phyloP scores from a whole-genome alignment of 2,113 vertebrate species.

The Mastomys natalensis region DNA sequence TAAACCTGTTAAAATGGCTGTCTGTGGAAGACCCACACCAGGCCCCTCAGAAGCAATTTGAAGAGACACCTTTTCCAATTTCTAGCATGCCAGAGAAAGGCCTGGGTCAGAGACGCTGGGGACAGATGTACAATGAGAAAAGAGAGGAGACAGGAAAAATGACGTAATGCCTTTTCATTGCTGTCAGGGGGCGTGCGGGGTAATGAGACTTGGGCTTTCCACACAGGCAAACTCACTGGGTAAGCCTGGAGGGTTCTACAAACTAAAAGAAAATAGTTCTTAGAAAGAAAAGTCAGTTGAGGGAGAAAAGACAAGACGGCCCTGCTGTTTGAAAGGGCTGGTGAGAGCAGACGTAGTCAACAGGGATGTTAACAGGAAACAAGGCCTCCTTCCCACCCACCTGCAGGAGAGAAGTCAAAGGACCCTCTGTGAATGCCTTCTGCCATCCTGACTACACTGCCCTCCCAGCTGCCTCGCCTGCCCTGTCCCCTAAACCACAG shows the following conservation, averaged over 20 bases:
- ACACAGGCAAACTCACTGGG: neutral
- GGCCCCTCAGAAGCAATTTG: neutral
- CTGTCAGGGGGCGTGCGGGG: neutral
- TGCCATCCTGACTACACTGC: neutral
- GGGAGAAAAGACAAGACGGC: neutral
- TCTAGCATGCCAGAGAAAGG: neutral
- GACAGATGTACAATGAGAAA: neutral
- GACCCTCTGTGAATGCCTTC: neutral
- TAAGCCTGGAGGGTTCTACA: neutral
- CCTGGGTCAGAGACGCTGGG: neutral
- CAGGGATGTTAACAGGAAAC: neutral
- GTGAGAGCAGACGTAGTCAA: neutral
- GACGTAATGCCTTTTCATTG: neutral
- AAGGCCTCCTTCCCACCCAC: neutral
- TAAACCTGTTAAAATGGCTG: neutral
- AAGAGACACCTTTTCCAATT: slow-evolving; percentile 26
- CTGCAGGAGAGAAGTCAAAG: neutral
- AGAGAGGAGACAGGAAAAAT: neutral
- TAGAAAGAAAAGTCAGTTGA: neutral
- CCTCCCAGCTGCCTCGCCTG: neutral
- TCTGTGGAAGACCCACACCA: neutral
- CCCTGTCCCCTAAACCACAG: neutral
- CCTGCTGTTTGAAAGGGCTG: neutral
- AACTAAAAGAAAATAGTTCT: neutral
- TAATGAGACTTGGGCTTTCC: neutral